Evolutionary conservation across 1,140 invertebrate genomes (phyloP).

Genomic region (Drosophila orena): DNA sequence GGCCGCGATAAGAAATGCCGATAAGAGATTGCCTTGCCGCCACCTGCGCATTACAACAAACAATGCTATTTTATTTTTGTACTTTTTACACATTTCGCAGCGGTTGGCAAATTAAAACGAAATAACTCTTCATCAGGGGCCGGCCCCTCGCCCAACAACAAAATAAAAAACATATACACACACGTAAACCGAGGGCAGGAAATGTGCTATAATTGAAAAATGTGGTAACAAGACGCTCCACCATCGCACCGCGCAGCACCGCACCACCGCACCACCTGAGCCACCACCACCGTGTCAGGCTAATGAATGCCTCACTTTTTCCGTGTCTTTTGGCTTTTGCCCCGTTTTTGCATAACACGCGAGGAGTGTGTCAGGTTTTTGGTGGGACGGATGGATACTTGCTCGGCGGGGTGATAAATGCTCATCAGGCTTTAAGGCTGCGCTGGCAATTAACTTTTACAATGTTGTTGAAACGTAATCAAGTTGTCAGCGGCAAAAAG

Average conservation of each 20-base stretch:
- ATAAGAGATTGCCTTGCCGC: constrained; percentile 34
- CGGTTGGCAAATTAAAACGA: constrained; percentile 79
- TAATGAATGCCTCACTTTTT: constrained; percentile 79
- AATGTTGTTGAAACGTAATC: constrained; percentile 82
- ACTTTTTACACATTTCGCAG: constrained; percentile 35
- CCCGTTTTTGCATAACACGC: constrained; percentile 52
- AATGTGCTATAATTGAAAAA: constrained; percentile 84
- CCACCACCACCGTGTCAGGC: constrained; percentile 53
- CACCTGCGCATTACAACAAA: constrained; percentile 56
- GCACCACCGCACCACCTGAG: not conserved
- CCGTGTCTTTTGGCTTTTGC: constrained; percentile 35
- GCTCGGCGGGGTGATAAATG: constrained; percentile 70
- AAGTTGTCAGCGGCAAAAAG: constrained; percentile 70
- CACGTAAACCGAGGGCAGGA: constrained; percentile 53
- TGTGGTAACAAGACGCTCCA: constrained; percentile 81
- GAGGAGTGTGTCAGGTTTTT: constrained; percentile 38
- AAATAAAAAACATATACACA: not conserved
- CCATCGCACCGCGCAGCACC: constrained; percentile 3
- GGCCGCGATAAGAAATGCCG: constrained; percentile 52
- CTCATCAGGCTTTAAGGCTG: constrained; percentile 79
- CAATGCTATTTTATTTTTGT: constrained; percentile 9
- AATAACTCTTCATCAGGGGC: constrained; percentile 82
- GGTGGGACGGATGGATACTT: constrained; percentile 2
- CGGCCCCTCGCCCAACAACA: constrained; percentile 3
- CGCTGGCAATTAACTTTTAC: constrained; percentile 80